Evolutionary conservation across 1,140 invertebrate species (phyloP), one percentile per base, ranked within the genome.

Genomic region (Zaprionus kolodkinae): DNA sequence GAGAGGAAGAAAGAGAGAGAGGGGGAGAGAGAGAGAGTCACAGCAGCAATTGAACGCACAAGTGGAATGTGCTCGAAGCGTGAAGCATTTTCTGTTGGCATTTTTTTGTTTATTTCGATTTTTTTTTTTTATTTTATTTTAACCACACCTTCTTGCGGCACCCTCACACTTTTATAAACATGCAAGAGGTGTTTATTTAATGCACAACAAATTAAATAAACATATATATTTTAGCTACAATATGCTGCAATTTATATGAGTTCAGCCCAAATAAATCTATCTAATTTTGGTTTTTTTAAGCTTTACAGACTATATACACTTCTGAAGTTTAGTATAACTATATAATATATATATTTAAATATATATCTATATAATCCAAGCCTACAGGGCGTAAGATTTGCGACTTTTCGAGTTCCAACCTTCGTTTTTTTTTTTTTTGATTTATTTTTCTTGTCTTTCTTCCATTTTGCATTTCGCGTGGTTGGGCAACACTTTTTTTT

Each of bases 31-130:
- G 21, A 21, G 21, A 21, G 36, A 72, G 74, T 72, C 69, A 64
- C 55, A 82, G 77, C 81, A 82, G 77, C 81, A 84, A 80, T 84
- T 84, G 81, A 84, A 79, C 81, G 77, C 57, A 71, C 70, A 83
- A 83, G 73, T 83, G 83, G 73, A 79, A 83, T 82, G 77, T 77
- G 76, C 83, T 82, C 65, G 68, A 74, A 74, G 79, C 83, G 73
- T 87, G 65, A 88, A 80, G 83, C 71, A 75, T 72, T 75, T 61
- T 45, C 40, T 78, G 78, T 72, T 72, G 61, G 68, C 30, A 70
- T 59, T 57, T 33, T 33, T 30, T 33, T 57, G 13, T 57, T 15
- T 57, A 57, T 57, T 55, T 55, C 25, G 21, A 9, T 54, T 54
- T 13, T 17, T 21, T 25, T 50, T 50, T 21, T n/a, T 43, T 43